A percentile compares a stretch with the other conserved stretches of the same genome.
phyloP scores from a whole-genome alignment of 2,797 vertebrate species.

The Adelosebastes latens region DNA sequence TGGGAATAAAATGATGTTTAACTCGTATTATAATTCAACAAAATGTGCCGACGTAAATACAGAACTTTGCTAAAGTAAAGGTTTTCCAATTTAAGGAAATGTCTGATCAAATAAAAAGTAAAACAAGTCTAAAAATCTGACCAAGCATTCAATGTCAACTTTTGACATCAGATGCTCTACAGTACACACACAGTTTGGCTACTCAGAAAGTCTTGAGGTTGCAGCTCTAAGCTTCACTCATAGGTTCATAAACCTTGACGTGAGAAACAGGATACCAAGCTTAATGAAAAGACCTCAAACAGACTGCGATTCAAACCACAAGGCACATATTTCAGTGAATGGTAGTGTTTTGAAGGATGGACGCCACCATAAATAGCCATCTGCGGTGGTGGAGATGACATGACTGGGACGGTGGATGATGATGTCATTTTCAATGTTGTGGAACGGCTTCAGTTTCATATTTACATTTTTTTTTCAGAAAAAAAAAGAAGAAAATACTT shows the following conservation, averaged over 20 bases:
- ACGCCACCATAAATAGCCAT: constrained; percentile 51
- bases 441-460: constrained; percentile 37
- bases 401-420: constrained; percentile 29
- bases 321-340: constrained; percentile 30
- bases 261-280: constrained; percentile 27
- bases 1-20: neutral
- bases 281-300: constrained; percentile 57
- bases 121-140: neutral
- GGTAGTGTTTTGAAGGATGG: constrained; percentile 51
- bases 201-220: neutral
- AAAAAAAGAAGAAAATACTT: constrained; percentile 42
- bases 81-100: neutral
- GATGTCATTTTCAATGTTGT: constrained; percentile 53
- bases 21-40: neutral
- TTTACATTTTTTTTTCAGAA: constrained; percentile 5
- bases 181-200: neutral
- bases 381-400: constrained; percentile 51
- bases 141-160: neutral
- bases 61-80: neutral
- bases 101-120: neutral
- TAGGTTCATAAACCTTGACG: constrained; percentile 10
- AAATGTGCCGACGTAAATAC: neutral
- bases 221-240: neutral
- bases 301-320: constrained; percentile 47
- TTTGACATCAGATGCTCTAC: neutral